Base-by-base conservation (phyloP, 2,888 invertebrate species). In the Platerodrilus igneus region DNA sequence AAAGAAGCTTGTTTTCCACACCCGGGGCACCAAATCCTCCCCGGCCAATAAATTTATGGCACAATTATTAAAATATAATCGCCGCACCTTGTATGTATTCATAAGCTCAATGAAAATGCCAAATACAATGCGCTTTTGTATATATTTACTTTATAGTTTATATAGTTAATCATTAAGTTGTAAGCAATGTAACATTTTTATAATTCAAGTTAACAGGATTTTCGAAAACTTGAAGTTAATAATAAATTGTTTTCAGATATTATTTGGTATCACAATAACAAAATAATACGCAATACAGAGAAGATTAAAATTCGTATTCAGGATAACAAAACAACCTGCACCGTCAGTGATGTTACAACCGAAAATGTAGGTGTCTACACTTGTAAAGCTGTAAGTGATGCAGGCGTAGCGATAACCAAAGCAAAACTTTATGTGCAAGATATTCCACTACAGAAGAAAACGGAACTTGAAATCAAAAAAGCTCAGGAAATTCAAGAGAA, bases 331-430 rank as follows among this genome's bases (percentile, higher is more conserved):
- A 83, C 89, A 1, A 73, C 76, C n/a, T 76, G 86, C 50, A 80
- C 76, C 15, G 79, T 92, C 45, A 68, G 73, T 36, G 77, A 75
- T 55, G 81, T 76, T 1, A 74, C 73, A 1, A 73, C 74, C 43
- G 78, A 79, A 37, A 76, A 84, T 57, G 79, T 79, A 52, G 93
- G 89, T 15, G 77, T 74, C 34, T 93, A 91, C 57, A 77, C 79
- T 51, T 91, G 91, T 63, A 89, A 88, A 69, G 86, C 90, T 6
- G 79, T 83, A 9, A 93, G 91, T 63, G 86, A 87, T 56, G 81
- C 87, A 41, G 92, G 92, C 29, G 78, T 84, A 69, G 83, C 83
- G 16, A 74, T 80, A 31, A 85, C 88, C 1, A 85, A 85, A 67
- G 88, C 83, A 4, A 83, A 82, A 64, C 69, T 92, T 26, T 80